Evolutionary conservation across 2,113 vertebrate species (phyloP), one percentile per base, ranked within the genome.

Genomic region (Dipodomys merriami): DNA sequence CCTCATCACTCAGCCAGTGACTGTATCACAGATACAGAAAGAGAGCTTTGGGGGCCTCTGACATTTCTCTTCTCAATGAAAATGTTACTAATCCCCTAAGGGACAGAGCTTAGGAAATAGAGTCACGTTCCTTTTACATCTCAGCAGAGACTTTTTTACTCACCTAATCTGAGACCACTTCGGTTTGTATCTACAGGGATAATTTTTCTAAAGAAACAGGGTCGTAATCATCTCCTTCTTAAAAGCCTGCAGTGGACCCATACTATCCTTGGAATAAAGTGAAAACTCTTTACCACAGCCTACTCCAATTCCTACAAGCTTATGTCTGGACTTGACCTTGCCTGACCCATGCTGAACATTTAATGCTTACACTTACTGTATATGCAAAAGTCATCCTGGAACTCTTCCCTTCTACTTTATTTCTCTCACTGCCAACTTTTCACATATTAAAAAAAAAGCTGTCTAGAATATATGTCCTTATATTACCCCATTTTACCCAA

Each of bases 231-330:
- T 90, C 29, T 60, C 5, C 10, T 79, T 20, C 16, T 46, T 11
- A n/a, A 7, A 23, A 53, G 0, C 3, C 0, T 65, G 46, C 6
- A 0, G 0, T 25, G 8, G 53, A 18, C 5, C 72, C 23, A 44
- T 23, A 65, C 0, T 86, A 18, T 49, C 35, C n/a, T 88, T 11
- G 27, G 7, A 57, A 39, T 64, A 27, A 94, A 46, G 27, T 10
- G 6, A 33, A 67, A 15, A 3, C 20, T 7, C 5, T 7, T 53
- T 68, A 33, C 30, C 49, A 11, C n/a, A 69, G 20, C 23, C 10
- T 35, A 18, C 10, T 84, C 77, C 64, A 18, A 60, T 10, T 20
- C 11, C 30, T 53, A 8, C 53, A 64, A 22, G 15, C 5, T 79
- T 20, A n/a, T 49, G 49, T 65, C 20, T 35, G 49, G 6, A 77